Evolutionary conservation across 2,113 vertebrate species (phyloP), one percentile per base, ranked within the genome.

Genomic region (Eublepharis macularius): DNA sequence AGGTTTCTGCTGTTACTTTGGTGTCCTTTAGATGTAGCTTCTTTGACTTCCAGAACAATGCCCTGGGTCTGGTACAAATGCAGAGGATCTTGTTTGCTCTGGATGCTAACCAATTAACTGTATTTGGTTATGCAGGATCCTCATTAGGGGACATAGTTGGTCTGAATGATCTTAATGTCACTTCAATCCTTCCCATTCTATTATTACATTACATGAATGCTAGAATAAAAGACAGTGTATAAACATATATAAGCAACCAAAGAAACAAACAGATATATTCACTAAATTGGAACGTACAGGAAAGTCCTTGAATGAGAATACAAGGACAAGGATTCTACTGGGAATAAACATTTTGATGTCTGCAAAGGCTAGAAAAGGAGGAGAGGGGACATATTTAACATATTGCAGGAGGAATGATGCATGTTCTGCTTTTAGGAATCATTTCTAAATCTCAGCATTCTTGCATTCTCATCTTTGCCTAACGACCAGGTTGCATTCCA

Each of bases 181-280:
- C 41, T 32, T 14, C 43, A 54, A n/a, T 9, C 75, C n/a, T 49
- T 36, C 36, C 45, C 21, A 60, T 12, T 32, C 26, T 65, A 54
- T 74, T 66, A 32, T 4, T 29, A 24, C 74, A 32, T 4, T 29
- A 24, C 74, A 47, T 83, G 34, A 0, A 10, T 54, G 51, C 51
- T 54, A 54, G 10, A 75, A 81, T 39, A 16, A n/a, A 0, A 0
- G 0, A 1, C 4, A 51, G 6, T 10, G 39, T 1, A 11, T 0
- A 0, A 0, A 45, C 1, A 16, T 0, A 0, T 0, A 24, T 0
- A 0, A 3, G 4, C 1, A 1, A 1, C 36, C 73, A 76, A 76
- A n/a, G 0, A 32, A 0, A 9, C 49, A 24, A 13, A 26, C 11
- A 77, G 49, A 39, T 51, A 36, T 43, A 16, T 54, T 60, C 36